These are phyloP conservation scores for Tachuris rubrigastra DNA, from an alignment of 2,113 vertebrate species.

Conservation along the genomic window DNA sequence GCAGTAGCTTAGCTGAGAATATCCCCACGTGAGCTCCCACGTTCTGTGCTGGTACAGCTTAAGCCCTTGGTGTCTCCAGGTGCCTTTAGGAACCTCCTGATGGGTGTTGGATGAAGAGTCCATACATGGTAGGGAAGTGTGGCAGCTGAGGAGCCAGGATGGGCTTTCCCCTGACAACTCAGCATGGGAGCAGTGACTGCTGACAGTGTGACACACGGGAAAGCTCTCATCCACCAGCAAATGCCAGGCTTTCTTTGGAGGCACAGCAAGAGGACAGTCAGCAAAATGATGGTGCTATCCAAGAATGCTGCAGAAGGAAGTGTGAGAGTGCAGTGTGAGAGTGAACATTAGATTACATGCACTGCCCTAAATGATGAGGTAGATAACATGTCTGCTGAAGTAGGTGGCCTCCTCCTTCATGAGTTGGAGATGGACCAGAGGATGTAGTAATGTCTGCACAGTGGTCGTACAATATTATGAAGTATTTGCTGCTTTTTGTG, in stretches of 20 bases:
- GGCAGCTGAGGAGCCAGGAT: neutral
- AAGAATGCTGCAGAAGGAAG: neutral
- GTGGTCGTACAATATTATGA: neutral
- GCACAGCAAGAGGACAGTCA: neutral
- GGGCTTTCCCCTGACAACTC: neutral
- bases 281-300: neutral
- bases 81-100: neutral
- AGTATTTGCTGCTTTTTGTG: neutral
- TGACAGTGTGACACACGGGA: neutral
- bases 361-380: neutral
- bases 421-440: neutral
- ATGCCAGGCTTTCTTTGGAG: neutral
- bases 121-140: neutral
- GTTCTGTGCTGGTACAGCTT: neutral
- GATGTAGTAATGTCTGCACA: neutral
- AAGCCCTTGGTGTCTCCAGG: neutral
- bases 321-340: neutral
- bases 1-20: neutral
- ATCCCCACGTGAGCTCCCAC: neutral
- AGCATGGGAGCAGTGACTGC: neutral
- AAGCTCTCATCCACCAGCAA: neutral
- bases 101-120: neutral
- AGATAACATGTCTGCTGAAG: neutral
- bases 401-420: neutral
- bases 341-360: neutral